Percentiles rank a stretch among this genome's conserved stretches.
Conservation (phyloP, 1,140 invertebrate species). For the Diploscapter pachys region DNA sequence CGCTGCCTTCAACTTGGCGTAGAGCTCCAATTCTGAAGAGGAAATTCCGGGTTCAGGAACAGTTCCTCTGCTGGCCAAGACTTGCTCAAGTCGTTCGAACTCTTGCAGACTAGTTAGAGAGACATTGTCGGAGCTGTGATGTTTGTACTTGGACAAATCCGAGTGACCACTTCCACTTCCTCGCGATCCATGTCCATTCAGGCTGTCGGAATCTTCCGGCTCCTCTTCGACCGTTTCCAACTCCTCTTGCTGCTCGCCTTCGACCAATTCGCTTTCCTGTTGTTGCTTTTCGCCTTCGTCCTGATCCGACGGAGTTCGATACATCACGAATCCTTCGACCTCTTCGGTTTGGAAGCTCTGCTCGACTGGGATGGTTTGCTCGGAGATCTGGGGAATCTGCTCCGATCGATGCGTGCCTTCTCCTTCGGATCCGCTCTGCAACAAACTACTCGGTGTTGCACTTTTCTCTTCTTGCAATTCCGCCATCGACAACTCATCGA, state of each 20-base stretch:
- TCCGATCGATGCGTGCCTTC: background rate
- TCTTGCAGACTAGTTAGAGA: conserved; percentile 47
- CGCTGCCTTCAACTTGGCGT: conserved; percentile 18
- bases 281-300: too few species aligned
- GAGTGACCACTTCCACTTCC: conserved; percentile 19
- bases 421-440: background rate
- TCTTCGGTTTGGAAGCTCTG: conserved; percentile 7
- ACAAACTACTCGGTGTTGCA: background rate
- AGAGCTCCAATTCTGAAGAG: conserved; percentile 37
- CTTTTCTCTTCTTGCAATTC: conserved; percentile 24
- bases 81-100: conserved; percentile 47
- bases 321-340: conserved; percentile 29
- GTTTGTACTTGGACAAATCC: conserved; percentile 36
- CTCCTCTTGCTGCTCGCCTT: conserved; percentile 35
- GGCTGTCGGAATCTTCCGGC: conserved; percentile 41
- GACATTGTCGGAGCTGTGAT: conserved; percentile 43
- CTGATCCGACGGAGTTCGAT: background rate
- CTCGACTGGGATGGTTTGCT: background rate
- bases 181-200: conserved; percentile 31
- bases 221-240: conserved; percentile 44
- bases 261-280: background rate
- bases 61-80: conserved; percentile 31
- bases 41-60: conserved; percentile 25
- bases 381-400: background rate
- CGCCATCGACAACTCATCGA: conserved; percentile 12